Percentiles rank a stretch among this genome's conserved stretches.
These are phyloP conservation scores for Linnaemya tessellans DNA, from an alignment of 2,888 invertebrate species.

Conservation along the genomic window DNA sequence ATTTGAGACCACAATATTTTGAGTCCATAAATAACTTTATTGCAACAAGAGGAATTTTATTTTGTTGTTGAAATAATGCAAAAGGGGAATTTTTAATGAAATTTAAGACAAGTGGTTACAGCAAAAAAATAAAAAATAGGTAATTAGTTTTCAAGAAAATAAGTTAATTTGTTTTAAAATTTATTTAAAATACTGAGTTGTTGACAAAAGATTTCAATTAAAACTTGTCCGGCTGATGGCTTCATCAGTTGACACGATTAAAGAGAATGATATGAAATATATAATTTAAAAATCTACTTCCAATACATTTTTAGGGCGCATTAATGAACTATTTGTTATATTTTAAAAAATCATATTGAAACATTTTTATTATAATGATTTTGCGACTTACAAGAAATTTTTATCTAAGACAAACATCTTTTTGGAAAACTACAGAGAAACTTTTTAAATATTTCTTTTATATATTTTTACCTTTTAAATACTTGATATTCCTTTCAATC, in stretches of 20 bases:
- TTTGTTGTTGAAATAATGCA: not conserved
- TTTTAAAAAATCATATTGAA: no score
- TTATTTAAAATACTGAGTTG: not conserved
- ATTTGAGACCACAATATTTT: slow-evolving; percentile 34
- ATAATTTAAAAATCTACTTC: no score
- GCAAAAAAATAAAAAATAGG: not conserved
- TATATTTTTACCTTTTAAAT: no score
- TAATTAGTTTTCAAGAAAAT: slow-evolving; percentile 21
- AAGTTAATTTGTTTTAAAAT: slow-evolving; percentile 1
- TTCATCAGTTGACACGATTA: not conserved
- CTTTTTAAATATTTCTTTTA: no score
- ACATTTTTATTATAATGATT: no score
- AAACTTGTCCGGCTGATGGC: not conserved
- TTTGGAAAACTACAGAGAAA: no score
- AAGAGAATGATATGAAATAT: no score
- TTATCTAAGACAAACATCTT: no score
- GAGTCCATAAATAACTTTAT: slow-evolving; percentile 24
- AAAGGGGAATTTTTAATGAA: not conserved
- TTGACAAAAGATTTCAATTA: not conserved
- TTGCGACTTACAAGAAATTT: no score
- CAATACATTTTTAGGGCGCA: no score
- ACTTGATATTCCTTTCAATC: no score
- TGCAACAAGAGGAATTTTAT: slow-evolving; percentile 19
- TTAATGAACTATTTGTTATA: no score
- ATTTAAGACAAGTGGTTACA: not conserved